Evolutionary conservation across 1,140 invertebrate species (phyloP), one percentile per base, ranked within the genome.

Genomic region (Heliconius melpomene): DNA sequence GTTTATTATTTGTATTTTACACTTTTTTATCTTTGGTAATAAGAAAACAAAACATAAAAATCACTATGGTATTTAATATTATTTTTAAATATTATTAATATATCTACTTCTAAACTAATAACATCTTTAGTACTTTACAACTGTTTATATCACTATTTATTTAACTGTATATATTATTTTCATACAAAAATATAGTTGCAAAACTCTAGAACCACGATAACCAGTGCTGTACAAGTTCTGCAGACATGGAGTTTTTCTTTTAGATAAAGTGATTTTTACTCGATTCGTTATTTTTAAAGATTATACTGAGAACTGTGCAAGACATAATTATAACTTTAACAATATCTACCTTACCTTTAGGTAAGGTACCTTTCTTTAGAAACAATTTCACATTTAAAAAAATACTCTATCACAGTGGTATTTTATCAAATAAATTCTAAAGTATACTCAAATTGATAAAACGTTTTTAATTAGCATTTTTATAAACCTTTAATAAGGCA

Each of bases 391-490:
- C 50, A 52, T 20, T n/a, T n/a, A n/a, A 52, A 20, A 52, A 57
- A n/a, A 57, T 3, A 57, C 7, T 57, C 20, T n/a, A 60, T 60
- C 8, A 23, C 23, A 66, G 16, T 66, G 11, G 57, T 66, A 29
- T 66, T 29, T 66, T 66, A 66, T 66, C 26, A 66, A 60, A 66
- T 66, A 26, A 13, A 26, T 66, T 66, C 23, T 66, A 5, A 66
- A 66, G 60, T 29, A 66, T 26, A 16, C 26, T 66, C 23, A 16
- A 66, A 0, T 66, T 66, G 3, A 66, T 66, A 29, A 66, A 66
- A 26, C 26, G 60, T 26, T 66, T 66, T 66, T 29, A 29, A 66
- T 66, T 66, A 66, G 23, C 60, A 66, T 66, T 66, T 66, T 66
- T 66, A 66, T 66, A 66, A 11, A 66, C 23, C 23, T 26, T 66